A percentile compares a stretch with the other conserved stretches of the same genome.
phyloP scores from a whole-genome alignment of 1,140 invertebrate genomes.

The Drosophila malerkotliana region DNA sequence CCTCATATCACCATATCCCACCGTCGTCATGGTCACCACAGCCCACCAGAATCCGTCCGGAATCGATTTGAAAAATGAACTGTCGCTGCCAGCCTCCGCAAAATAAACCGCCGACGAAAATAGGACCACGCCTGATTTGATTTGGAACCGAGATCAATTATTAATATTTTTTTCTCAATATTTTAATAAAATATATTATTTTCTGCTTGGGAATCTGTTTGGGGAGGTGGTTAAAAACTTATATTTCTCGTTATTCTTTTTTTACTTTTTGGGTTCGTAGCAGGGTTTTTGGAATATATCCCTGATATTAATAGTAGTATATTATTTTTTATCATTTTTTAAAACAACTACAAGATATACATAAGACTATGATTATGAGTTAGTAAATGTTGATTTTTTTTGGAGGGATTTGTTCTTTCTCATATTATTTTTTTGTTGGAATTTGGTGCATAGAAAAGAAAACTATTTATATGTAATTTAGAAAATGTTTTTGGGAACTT shows the following conservation, averaged over 20 bases:
- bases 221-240: slow-evolving; percentile 8
- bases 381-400: slow-evolving; percentile 22
- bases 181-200: slow-evolving; percentile 23
- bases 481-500: slow-evolving; percentile 27
- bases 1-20: slow-evolving; percentile 99
- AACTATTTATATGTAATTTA: slow-evolving; percentile 55
- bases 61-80: slow-evolving; percentile 99
- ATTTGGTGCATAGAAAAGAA: slow-evolving; percentile 48
- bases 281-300: slow-evolving; percentile 9
- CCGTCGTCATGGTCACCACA: slow-evolving; percentile 99
- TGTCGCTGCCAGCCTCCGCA: slow-evolving; percentile 97
- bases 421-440: slow-evolving; percentile 28
- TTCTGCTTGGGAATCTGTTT: slow-evolving; percentile 59
- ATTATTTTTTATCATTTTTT: slow-evolving; percentile 26
- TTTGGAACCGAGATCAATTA: slow-evolving; percentile 72
- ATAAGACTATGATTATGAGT: slow-evolving; percentile 56
- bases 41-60: slow-evolving; percentile 99
- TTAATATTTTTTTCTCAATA: slow-evolving; percentile 11
- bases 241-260: slow-evolving; percentile 1
- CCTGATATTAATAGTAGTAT: not conserved
- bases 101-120: slow-evolving; percentile 99
- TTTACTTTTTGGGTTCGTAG: slow-evolving; percentile 28
- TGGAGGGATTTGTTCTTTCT: slow-evolving; percentile 14
- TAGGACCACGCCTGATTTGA: slow-evolving; percentile 95
- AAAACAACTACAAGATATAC: slow-evolving; percentile 78